Evolutionary conservation across 2,888 invertebrate genomes (phyloP).

Genomic region (Lomographa bimaculata): DNA sequence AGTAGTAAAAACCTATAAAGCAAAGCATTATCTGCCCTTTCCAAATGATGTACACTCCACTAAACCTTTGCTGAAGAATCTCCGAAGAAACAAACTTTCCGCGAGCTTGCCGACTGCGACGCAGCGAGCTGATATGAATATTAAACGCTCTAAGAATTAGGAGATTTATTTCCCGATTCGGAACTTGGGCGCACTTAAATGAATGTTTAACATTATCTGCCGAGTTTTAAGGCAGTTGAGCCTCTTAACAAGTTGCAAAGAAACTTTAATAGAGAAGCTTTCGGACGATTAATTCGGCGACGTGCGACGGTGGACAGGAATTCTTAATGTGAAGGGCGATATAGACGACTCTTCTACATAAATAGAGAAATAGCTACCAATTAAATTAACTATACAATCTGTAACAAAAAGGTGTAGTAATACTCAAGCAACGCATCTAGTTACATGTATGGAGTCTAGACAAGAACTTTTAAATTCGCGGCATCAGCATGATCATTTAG

Average conservation of each 20-base stretch:
- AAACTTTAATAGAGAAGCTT: slow-evolving; percentile 81
- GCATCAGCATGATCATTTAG: too few relatives aligned
- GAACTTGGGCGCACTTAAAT: slow-evolving; percentile 78
- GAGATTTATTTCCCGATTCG: slow-evolving; percentile 78
- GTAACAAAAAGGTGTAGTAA: too few relatives aligned
- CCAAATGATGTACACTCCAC: too few relatives aligned
- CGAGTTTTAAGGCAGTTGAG: slow-evolving; percentile 75
- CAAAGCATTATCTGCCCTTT: too few relatives aligned
- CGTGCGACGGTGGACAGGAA: slow-evolving; percentile 76
- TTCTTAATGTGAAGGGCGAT: slow-evolving; percentile 76
- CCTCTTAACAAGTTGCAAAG: slow-evolving; percentile 76
- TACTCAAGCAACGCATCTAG: too few relatives aligned
- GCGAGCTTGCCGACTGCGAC: slow-evolving; percentile 12
- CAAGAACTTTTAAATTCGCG: too few relatives aligned
- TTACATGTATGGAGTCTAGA: too few relatives aligned
- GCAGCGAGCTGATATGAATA: slow-evolving; percentile 71
- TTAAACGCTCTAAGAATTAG: slow-evolving; percentile 80
- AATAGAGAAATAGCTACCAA: too few relatives aligned
- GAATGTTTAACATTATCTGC: slow-evolving; percentile 83
- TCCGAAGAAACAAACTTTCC: slow-evolving; percentile 11
- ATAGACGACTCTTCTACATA: too few relatives aligned
- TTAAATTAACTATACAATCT: too few relatives aligned
- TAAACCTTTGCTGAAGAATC: too few relatives aligned
- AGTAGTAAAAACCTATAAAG: too few relatives aligned
- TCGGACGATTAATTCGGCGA: slow-evolving; percentile 78